Base-by-base conservation (phyloP, 2,113 vertebrate species). In the Lophura nycthemera region DNA sequence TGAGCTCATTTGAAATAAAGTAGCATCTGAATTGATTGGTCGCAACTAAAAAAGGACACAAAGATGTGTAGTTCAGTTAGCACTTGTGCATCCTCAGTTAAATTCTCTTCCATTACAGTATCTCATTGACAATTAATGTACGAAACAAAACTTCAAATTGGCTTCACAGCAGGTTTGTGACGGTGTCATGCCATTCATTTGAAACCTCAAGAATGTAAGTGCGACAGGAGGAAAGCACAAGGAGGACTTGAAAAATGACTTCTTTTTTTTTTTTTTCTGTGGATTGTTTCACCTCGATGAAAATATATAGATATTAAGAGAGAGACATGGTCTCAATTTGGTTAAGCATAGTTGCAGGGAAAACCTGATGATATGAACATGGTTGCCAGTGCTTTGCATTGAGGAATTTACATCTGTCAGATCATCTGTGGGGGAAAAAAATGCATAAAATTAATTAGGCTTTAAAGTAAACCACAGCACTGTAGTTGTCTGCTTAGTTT, bases 121-220 rank as follows among this genome's bases (percentile, higher is more conserved):
- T 21, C 11, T 81, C n/a, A 48, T 22, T 15, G 21, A 36, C 29
- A 27, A 36, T 21, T 59, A 47, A 19, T 61, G 43, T 36, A 42
- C 0, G 2, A 45, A 45, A 34, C 4, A 52, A 65, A 82, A 70
- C 59, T 73, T 6, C 13, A 7, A 4, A 25, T 22, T 2, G 8
- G 7, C 11, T 84, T 84, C 57, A 43, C 11, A 48, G 36, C 43
- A 40, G 5, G 1, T 70, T 78, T 89, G 48, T 60, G 45, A 76
- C 59, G 71, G 32, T 70, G n/a, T 70, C 14, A 38, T 50, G 24
- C 5, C 27, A 54, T 61, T 65, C 8, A 7, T 72, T 50, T 48
- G 36, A 61, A 83, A 36, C 6, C 3, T 64, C 29, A 63, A 72
- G 40, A 82, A 75, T 17, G 16, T 30, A 9, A 9, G 6, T 69